Conservation (phyloP, 2,113 vertebrate species). For the Aegithalos caudatus region DNA sequence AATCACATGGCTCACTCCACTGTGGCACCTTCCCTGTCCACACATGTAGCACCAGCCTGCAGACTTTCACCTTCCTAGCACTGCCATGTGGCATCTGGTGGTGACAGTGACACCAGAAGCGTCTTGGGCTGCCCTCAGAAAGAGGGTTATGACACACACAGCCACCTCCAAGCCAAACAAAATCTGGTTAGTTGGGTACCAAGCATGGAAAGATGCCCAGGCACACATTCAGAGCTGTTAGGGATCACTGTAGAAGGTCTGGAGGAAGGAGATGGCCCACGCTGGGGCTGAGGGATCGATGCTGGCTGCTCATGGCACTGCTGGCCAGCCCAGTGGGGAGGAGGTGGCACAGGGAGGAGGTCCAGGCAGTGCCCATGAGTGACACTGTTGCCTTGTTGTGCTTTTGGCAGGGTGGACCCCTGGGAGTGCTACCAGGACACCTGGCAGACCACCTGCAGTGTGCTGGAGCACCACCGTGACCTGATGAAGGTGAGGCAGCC, state of each 20-base stretch:
- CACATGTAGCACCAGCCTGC: background rate
- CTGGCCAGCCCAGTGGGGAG: background rate
- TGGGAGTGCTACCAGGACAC: slow-evolving; percentile 99
- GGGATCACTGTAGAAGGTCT: background rate
- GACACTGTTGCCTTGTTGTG: background rate
- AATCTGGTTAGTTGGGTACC: background rate
- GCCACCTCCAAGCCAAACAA: background rate
- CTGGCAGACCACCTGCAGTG: slow-evolving; percentile 97
- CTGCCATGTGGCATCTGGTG: accelerated
- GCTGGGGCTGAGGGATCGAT: accelerated
- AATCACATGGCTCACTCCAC: background rate
- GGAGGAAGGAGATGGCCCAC: background rate
- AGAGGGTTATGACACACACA: background rate
- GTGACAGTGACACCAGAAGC: background rate
- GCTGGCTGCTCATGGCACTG: background rate
- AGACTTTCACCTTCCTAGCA: background rate
- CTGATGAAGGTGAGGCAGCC: slow-evolving; percentile 90
- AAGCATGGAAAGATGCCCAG: background rate
- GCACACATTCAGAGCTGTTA: background rate
- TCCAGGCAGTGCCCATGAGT: background rate
- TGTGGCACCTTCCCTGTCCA: background rate
- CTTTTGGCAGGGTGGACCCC: slow-evolving; percentile 87
- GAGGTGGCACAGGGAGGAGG: background rate
- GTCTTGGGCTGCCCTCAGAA: background rate
- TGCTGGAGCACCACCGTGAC: slow-evolving; percentile 95